phyloP scores from a whole-genome alignment of 1,140 invertebrate species.

The Macrostomum lignano region DNA sequence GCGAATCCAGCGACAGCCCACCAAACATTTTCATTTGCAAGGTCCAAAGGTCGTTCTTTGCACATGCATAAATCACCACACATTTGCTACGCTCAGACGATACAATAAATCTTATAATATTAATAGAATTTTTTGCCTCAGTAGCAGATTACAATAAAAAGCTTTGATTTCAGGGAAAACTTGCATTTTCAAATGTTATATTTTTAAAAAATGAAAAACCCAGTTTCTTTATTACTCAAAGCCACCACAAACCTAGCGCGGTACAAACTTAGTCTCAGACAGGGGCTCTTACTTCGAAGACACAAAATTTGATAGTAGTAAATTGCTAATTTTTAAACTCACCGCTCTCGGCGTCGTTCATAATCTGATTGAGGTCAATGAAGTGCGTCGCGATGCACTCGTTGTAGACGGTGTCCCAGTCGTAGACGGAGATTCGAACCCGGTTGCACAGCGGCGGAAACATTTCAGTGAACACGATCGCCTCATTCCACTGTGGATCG shows the following conservation, averaged over 20 bases:
- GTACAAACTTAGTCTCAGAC: not conserved
- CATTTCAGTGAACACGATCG: conserved; percentile 25
- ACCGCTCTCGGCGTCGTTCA: conserved; percentile 11
- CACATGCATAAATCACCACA: no score
- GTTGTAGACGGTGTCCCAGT: conserved; percentile 23
- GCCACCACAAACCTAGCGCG: not conserved
- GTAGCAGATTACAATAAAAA: no score
- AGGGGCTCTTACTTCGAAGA: not conserved
- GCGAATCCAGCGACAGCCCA: no score
- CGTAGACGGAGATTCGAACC: conserved; percentile 18
- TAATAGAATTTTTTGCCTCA: no score
- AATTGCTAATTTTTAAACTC: conserved; percentile 5
- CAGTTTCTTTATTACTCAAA: not conserved
- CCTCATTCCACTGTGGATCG: conserved; percentile 26
- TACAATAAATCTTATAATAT: no score
- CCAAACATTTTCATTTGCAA: no score
- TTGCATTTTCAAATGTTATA: not conserved
- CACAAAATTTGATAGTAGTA: not conserved
- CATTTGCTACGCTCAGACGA: no score
- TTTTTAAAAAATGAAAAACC: not conserved
- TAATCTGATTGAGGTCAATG: conserved; percentile 22
- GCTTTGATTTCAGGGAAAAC: conserved; percentile 6
- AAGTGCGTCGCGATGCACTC: conserved; percentile 26
- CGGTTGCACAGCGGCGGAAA: conserved; percentile 25
- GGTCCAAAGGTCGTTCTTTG: no score